phyloP scores from a whole-genome alignment of 2,888 invertebrate genomes.

The Julus scanicus region DNA sequence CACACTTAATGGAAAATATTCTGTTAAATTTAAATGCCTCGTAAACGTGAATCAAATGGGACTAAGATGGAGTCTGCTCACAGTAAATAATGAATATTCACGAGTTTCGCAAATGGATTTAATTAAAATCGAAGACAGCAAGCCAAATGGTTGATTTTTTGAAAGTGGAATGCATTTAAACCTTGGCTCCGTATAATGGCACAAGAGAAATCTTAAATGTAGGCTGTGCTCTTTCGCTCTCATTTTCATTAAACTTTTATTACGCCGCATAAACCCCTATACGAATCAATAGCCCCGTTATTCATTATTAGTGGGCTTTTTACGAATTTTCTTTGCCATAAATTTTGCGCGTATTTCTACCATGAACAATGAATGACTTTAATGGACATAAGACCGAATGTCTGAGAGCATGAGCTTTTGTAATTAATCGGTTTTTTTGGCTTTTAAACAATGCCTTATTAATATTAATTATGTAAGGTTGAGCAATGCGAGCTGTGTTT shows the following conservation, averaged over 20 bases:
- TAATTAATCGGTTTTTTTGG: neutral
- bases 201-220: neutral
- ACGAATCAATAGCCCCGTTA: neutral
- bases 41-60: neutral
- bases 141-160: neutral
- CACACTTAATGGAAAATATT: too few species aligned
- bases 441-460: neutral
- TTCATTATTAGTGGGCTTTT: neutral
- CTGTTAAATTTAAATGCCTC: neutral
- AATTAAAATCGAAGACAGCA: neutral
- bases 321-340: neutral
- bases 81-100: neutral
- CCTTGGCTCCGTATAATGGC: neutral
- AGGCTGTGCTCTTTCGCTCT: neutral
- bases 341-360: neutral
- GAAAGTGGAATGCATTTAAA: neutral
- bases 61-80: neutral
- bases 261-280: neutral
- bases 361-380: neutral
- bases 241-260: neutral
- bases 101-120: neutral
- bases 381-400: neutral
- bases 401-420: neutral
- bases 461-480: neutral
- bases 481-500: neutral